Evolutionary conservation across 1,140 invertebrate species (phyloP).

Genomic region (Scaptodrosophila lebanonensis): DNA sequence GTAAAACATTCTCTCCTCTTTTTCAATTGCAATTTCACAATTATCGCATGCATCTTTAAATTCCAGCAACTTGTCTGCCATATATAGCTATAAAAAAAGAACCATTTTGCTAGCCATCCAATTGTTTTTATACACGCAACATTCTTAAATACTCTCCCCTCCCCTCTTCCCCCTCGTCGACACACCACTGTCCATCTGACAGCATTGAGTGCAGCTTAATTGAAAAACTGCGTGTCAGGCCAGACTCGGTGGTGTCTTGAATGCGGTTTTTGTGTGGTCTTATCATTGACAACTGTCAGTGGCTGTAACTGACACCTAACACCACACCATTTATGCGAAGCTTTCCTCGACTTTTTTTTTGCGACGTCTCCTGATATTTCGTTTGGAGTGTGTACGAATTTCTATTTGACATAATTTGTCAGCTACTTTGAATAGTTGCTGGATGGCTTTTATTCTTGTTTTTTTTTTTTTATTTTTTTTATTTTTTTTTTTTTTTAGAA

Average conservation of each 20-base stretch:
- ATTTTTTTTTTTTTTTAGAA: no score
- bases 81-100: no score
- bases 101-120: background rate
- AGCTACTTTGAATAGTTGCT: slow-evolving; percentile 13
- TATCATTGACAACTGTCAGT: slow-evolving; percentile 51
- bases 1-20: slow-evolving; percentile 35
- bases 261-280: slow-evolving; percentile 37
- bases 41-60: slow-evolving; percentile 40
- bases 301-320: slow-evolving; percentile 52
- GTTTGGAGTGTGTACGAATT: slow-evolving; percentile 18
- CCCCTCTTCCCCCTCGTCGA: background rate
- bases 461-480: no score
- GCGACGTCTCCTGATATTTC: slow-evolving; percentile 19
- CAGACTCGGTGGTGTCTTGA: background rate
- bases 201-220: no score
- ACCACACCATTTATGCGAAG: slow-evolving; percentile 27
- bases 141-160: background rate
- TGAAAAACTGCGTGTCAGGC: slow-evolving; percentile 53
- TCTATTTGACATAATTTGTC: slow-evolving; percentile 36
- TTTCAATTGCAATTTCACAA: slow-evolving; percentile 39
- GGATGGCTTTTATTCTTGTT: background rate
- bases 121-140: slow-evolving; percentile 33
- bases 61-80: slow-evolving; percentile 37
- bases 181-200: slow-evolving; percentile 1
- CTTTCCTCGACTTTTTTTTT: slow-evolving; percentile 11